Base-by-base conservation (phyloP, 2,888 invertebrate genomes). In the Hypomecis atomaria region DNA sequence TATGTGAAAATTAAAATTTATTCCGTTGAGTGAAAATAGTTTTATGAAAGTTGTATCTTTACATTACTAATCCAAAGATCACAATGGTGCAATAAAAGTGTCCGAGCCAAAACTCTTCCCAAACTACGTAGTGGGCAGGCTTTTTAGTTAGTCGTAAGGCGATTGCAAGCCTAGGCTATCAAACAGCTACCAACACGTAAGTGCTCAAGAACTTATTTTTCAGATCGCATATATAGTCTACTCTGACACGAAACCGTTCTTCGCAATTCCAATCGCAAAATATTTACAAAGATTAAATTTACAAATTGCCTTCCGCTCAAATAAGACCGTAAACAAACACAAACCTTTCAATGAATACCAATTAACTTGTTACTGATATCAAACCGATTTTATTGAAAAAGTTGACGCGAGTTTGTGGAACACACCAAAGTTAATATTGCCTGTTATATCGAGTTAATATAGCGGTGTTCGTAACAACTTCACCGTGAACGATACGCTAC, bases 341-440 rank as follows among this genome's bases (percentile, higher is more conserved):
- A 59, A 64, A 47, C 60, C 60, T 50, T 53, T 69, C 64, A 66
- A 64, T 66, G 62, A 66, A 67, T 53, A 66, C 66, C 62, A 66
- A 69, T 65, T 64, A 66, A 69, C 52, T 69, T 59, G 65, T 65
- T 58, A 60, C 59, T 49, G 65, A 70, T 69, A 71, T 65, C 68
- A 67, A 66, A 69, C 62, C 66, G 48, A 66, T 71, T 73, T 74
- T 73, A 76, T 74, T 73, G 74, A 74, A 72, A 76, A 76, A 72
- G 69, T 74, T 72, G 40, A 50, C 49, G 55, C 23, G 66, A 66
- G 61, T 61, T 61, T 40, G 50, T 49, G 59, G 53, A 65, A 59
- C 59, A 43, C 59, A 62, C 45, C 56, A 47, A 69, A 65, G 59
- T 62, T 66, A 60, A 69, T 71, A 64, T 66, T 62, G 61, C 23